Percentiles rank a stretch among this genome's conserved stretches.
phyloP scores from a whole-genome alignment of 2,888 invertebrate species.

The Dynastes maya region DNA sequence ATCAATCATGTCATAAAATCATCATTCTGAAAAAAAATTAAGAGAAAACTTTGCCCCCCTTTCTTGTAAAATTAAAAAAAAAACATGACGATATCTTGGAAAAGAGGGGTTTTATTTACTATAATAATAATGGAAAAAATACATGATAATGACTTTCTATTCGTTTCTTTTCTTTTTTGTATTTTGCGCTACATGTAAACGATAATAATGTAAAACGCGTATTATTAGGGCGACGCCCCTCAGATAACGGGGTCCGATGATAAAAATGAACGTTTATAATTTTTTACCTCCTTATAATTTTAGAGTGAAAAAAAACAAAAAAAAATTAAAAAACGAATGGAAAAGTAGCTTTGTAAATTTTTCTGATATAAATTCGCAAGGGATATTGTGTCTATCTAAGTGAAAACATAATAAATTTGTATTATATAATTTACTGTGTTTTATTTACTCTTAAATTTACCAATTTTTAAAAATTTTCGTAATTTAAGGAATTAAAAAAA shows the following conservation, averaged over 20 bases:
- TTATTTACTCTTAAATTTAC: constrained; percentile 54
- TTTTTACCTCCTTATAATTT: constrained; percentile 64
- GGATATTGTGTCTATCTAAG: constrained; percentile 81
- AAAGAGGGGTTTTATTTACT: neutral
- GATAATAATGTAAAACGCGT: constrained; percentile 54
- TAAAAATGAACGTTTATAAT: constrained; percentile 49
- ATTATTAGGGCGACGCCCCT: constrained; percentile 38
- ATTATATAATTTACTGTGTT: constrained; percentile 72
- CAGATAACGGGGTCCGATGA: constrained; percentile 34
- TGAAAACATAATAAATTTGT: constrained; percentile 79
- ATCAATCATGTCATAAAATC: constrained; percentile 49
- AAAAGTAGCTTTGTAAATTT: constrained; percentile 80
- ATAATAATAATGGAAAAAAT: neutral
- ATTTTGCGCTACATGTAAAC: constrained; percentile 58
- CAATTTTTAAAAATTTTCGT: too few species aligned
- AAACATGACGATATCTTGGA: neutral
- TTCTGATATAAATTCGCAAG: constrained; percentile 78
- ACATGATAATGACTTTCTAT: constrained; percentile 10
- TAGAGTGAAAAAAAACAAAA: constrained; percentile 52
- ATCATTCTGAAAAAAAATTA: neutral
- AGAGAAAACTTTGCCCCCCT: neutral
- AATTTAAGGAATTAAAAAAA: too few species aligned
- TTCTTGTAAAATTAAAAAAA: neutral
- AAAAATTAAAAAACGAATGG: constrained; percentile 58
- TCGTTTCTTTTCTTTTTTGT: constrained; percentile 5